Evolutionary conservation across 2,797 vertebrate species (phyloP).

Genomic region (Molossus alvarezi): DNA sequence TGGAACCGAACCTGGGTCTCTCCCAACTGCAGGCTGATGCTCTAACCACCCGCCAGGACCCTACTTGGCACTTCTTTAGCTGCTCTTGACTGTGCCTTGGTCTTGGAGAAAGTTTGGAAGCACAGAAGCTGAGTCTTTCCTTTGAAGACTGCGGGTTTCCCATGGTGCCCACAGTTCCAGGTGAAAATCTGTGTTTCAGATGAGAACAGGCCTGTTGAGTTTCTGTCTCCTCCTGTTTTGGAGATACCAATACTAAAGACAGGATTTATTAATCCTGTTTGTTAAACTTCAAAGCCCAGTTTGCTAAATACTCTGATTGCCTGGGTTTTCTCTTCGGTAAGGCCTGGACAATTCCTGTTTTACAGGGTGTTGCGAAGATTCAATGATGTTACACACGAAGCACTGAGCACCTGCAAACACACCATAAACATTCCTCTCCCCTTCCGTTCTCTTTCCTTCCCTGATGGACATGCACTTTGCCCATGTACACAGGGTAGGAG

Average conservation of each 20-base stretch:
- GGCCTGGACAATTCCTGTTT: neutral
- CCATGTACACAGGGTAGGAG: accelerated
- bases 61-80: neutral
- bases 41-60: no score
- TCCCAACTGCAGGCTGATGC: no score
- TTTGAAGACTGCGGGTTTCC: neutral
- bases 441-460: neutral
- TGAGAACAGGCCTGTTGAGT: neutral
- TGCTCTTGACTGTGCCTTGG: neutral
- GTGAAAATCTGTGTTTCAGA: neutral
- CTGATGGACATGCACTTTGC: neutral
- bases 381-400: no score
- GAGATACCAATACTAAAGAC: neutral
- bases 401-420: neutral
- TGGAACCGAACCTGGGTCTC: no score
- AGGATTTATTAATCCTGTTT: neutral
- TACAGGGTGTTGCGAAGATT: neutral
- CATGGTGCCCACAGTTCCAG: neutral
- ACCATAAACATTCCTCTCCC: neutral
- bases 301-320: neutral
- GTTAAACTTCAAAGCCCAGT: neutral
- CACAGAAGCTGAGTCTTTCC: neutral
- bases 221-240: neutral
- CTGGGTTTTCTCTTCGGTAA: neutral
- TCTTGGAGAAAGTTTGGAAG: neutral